These are phyloP conservation scores for Trachelus iudaicus DNA, from an alignment of 2,888 invertebrate genomes.

Conservation along the genomic window DNA sequence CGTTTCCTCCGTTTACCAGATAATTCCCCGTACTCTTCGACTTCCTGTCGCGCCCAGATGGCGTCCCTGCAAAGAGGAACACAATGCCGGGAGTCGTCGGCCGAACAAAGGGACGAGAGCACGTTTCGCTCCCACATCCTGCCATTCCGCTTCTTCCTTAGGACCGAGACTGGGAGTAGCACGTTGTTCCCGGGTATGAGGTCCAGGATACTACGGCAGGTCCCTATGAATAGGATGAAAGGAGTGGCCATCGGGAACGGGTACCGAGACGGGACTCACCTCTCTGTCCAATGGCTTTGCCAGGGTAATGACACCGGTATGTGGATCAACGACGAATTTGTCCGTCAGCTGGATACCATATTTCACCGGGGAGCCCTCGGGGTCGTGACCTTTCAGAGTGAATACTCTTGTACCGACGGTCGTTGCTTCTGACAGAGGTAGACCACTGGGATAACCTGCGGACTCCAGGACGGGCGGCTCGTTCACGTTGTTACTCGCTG, in stretches of 20 bases:
- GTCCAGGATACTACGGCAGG: not conserved
- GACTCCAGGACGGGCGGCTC: slow-evolving; percentile 60
- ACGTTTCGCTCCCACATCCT: slow-evolving; percentile 13
- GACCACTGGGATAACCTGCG: slow-evolving; percentile 57
- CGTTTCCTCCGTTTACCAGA: slow-evolving; percentile 24
- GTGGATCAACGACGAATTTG: slow-evolving; percentile 80
- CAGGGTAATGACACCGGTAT: slow-evolving; percentile 82
- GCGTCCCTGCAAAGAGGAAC: slow-evolving; percentile 1
- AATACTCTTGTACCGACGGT: slow-evolving; percentile 84
- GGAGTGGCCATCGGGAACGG: not conserved
- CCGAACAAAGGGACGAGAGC: slow-evolving; percentile 4
- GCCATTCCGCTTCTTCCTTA: not conserved
- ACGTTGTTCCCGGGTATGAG: not conserved
- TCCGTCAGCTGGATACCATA: slow-evolving; percentile 84
- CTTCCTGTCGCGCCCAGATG: slow-evolving; percentile 39
- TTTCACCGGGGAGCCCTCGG: slow-evolving; percentile 80
- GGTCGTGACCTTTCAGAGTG: slow-evolving; percentile 82
- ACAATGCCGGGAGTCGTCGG: not conserved
- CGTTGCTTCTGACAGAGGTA: slow-evolving; percentile 80
- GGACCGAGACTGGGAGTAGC: slow-evolving; percentile 15
- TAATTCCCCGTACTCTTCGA: slow-evolving; percentile 42
- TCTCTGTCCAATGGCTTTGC: slow-evolving; percentile 85
- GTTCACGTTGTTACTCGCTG: slow-evolving; percentile 61
- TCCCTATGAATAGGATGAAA: not conserved
- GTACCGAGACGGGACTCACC: slow-evolving; percentile 65